phyloP scores from a whole-genome alignment of 2,888 invertebrate species.

The Cheilosia pagana region DNA sequence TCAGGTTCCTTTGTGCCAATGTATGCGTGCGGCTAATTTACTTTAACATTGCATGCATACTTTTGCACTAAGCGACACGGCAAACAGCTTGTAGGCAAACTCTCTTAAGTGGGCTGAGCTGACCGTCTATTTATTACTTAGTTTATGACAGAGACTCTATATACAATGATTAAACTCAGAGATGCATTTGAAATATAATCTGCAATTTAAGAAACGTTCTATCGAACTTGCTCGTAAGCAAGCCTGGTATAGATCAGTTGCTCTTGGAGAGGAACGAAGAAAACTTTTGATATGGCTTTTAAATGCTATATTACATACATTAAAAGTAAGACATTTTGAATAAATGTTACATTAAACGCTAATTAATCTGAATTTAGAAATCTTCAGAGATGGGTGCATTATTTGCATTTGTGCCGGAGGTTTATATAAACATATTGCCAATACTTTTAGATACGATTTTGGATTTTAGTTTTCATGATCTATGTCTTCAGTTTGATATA shows the following conservation, averaged over 20 bases:
- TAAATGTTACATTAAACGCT: background rate
- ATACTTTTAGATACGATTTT: conserved; percentile 82
- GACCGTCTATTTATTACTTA: too few relatives aligned
- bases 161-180: too few relatives aligned
- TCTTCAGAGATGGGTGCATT: conserved; percentile 85
- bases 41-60: too few relatives aligned
- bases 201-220: conserved; percentile 82
- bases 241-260: conserved; percentile 87
- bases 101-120: too few relatives aligned
- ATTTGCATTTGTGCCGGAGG: conserved; percentile 88
- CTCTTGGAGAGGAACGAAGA: conserved; percentile 85
- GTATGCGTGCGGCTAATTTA: too few relatives aligned
- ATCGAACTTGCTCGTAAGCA: conserved; percentile 87
- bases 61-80: too few relatives aligned
- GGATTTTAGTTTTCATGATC: conserved; percentile 83
- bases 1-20: too few relatives aligned
- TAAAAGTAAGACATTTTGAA: conserved; percentile 77
- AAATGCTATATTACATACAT: conserved; percentile 84
- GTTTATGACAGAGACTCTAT: too few relatives aligned
- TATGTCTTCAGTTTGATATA: conserved; percentile 80
- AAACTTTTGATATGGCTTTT: conserved; percentile 85
- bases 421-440: conserved; percentile 86
- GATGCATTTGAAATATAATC: background rate
- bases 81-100: too few relatives aligned
- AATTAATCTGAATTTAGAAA: conserved; percentile 78